phyloP scores from a whole-genome alignment of 2,888 invertebrate species.

The Halictus ligatus region DNA sequence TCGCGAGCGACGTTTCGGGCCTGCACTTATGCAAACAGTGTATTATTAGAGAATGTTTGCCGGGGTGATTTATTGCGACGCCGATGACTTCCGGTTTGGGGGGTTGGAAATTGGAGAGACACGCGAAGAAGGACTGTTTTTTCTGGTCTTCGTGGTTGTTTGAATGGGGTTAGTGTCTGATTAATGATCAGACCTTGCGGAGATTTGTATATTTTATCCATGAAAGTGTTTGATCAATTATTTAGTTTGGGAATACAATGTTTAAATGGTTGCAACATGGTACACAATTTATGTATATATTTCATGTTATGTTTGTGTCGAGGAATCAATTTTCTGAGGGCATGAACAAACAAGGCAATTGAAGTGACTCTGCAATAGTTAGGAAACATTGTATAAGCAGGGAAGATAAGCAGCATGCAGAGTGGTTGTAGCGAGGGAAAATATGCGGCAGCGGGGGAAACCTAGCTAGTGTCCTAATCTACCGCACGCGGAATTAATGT shows the following conservation, averaged over 20 bases:
- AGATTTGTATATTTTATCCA: not conserved
- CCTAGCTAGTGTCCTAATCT: slow-evolving; percentile 78
- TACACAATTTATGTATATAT: too few species aligned
- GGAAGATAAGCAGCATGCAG: slow-evolving; percentile 2
- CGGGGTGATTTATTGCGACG: slow-evolving; percentile 1
- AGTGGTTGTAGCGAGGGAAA: slow-evolving; percentile 13
- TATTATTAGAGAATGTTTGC: slow-evolving; percentile 12
- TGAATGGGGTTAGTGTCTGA: not conserved
- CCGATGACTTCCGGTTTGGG: not conserved
- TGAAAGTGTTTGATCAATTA: not conserved
- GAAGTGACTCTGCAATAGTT: not conserved
- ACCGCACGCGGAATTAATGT: slow-evolving; percentile 79
- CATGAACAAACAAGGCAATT: not conserved
- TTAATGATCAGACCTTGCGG: not conserved
- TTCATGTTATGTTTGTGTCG: not conserved
- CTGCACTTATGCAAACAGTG: slow-evolving; percentile 1
- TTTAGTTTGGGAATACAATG: not conserved
- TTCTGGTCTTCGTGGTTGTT: not conserved
- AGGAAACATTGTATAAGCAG: not conserved
- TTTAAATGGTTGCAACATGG: too few species aligned
- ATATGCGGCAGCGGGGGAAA: slow-evolving; percentile 69
- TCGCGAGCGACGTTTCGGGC: not conserved
- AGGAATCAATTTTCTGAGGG: not conserved
- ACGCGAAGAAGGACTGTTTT: not conserved
- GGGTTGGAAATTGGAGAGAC: not conserved